Evolutionary conservation across 37 sponge, comb jelly and placozoan species (phyloP).

Genomic region (Bolinopsis microptera): DNA sequence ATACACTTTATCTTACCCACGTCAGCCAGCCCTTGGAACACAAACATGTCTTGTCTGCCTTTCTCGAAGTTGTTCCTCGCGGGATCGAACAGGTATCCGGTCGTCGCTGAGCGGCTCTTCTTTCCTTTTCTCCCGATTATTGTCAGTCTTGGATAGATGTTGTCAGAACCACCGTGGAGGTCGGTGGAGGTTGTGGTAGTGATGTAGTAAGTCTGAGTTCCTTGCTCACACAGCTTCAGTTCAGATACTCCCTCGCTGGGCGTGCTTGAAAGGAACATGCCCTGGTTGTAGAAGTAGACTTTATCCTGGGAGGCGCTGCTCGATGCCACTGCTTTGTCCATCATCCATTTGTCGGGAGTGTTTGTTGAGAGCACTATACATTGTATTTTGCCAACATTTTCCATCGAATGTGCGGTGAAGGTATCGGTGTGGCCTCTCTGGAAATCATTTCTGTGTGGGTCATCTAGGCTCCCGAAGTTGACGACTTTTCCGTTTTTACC

Average conservation of each 20-base stretch:
- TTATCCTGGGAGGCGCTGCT: background rate
- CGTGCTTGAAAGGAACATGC: background rate
- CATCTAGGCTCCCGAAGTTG: background rate
- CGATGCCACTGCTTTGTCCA: background rate
- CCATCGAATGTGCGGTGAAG: background rate
- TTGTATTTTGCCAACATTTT: background rate
- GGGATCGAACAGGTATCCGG: background rate
- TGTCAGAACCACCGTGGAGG: background rate
- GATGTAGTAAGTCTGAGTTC: constrained; percentile 5
- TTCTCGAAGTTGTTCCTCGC: background rate
- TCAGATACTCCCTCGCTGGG: background rate
- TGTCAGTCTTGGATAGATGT: background rate
- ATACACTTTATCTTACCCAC: constrained; percentile 6
- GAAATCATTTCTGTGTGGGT: background rate
- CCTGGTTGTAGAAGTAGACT: background rate
- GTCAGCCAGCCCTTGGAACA: background rate
- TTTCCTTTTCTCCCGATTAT: background rate
- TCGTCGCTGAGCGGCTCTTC: background rate
- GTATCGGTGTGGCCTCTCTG: background rate
- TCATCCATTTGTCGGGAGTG: background rate
- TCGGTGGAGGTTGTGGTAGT: constrained; percentile 3
- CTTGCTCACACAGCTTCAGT: background rate
- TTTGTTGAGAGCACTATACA: background rate
- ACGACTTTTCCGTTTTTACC: background rate
- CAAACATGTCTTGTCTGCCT: constrained; percentile 1